Evolutionary conservation across 2,888 invertebrate species (phyloP).

Genomic region (Sarcophaga carnaria): DNA sequence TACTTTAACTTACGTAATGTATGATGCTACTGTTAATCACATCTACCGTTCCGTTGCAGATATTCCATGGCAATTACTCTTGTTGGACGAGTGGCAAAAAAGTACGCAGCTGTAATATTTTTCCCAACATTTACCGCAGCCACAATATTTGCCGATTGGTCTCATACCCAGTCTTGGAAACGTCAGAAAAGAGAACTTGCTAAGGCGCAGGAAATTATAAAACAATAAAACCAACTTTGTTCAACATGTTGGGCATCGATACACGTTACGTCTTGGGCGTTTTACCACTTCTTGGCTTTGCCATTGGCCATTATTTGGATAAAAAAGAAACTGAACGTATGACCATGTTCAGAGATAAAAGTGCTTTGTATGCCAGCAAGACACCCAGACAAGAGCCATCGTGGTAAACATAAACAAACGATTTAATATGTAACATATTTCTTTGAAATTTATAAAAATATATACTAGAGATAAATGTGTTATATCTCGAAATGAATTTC

Average conservation of each 20-base stretch:
- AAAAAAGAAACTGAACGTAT: conserved; percentile 87
- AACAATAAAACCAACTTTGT: conserved; percentile 42
- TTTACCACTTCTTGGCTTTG: conserved; percentile 84
- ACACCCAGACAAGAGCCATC: conserved; percentile 86
- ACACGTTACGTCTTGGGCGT: conserved; percentile 82
- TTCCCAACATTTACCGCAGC: conserved; percentile 85
- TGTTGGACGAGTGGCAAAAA: conserved; percentile 82
- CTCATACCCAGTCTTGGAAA: conserved; percentile 89
- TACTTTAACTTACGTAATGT: conserved; percentile 53
- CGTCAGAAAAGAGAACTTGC: conserved; percentile 77
- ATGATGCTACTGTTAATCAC: background rate
- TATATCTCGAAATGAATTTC: conserved; percentile 2
- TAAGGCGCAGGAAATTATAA: conserved; percentile 71
- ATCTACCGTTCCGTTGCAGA: conserved; percentile 32
- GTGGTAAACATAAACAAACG: conserved; percentile 83
- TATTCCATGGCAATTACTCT: conserved; percentile 77
- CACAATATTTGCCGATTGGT: conserved; percentile 88
- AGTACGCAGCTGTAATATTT: conserved; percentile 86
- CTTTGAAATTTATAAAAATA: conserved; percentile 40
- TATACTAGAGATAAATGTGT: conserved; percentile 3
- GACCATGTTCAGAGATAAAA: conserved; percentile 89
- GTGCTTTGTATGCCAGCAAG: conserved; percentile 86
- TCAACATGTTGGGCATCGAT: conserved; percentile 83
- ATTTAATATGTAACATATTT: conserved; percentile 17
- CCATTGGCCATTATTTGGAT: conserved; percentile 86